phyloP scores from a whole-genome alignment of 2,113 vertebrate species.

The chimpanzee (Pan troglodytes) region NHGRI_mPanTro3-v2.1_pri NC_072410.2:116072001-116072500 shows the following conservation, averaged over 20 bases:
- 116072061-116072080: neutral
- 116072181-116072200: conserved; percentile 15
- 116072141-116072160: neutral
- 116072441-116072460: neutral
- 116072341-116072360: neutral
- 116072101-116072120: neutral
- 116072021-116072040: neutral
- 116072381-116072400: neutral
- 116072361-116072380: neutral
- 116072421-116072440: neutral
- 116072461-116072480: neutral
- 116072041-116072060: fast-evolving
- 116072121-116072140: neutral
- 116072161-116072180: neutral
- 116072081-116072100: neutral
- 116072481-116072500: neutral
- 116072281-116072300: neutral
- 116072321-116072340: neutral
- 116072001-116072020: neutral
- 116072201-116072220: conserved; percentile 44
- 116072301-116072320: neutral
- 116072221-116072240: neutral
- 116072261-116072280: neutral
- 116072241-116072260: neutral
- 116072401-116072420: neutral